Evolutionary conservation across 2,113 vertebrate species (phyloP), one percentile per base, ranked within the genome.

Genomic region (Chascanopsetta lugubris): DNA sequence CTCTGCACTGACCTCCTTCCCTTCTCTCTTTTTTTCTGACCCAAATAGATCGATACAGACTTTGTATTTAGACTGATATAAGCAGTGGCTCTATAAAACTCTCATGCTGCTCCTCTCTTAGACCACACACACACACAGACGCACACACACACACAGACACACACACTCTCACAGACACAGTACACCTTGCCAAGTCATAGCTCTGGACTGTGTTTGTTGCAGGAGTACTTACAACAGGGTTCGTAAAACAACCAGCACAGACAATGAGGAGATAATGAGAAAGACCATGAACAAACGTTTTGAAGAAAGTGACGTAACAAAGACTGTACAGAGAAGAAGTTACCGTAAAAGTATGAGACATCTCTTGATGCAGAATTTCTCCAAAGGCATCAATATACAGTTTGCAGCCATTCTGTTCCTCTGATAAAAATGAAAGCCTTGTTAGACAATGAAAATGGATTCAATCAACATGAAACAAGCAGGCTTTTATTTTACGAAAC

Each of bases 31-130:
- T 36, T 45, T 58, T 65, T 67, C 32, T 29, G 70, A 45, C 2
- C 55, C 69, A 77, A 67, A 75, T 66, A 55, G 75, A 72, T 75
- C 69, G 73, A 85, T 85, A 80, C 68, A 80, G 50, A 66, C 73
- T 83, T 79, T 75, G 50, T 51, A 55, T 72, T 74, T 65, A 75
- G 46, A 69, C 54, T 49, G 65, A 83, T 70, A 59, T 48, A 59
- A 34, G 54, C 17, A 77, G 62, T 49, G 70, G 54, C 56, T 70
- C 38, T 40, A 69, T 70, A 34, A 70, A 75, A 83, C 46, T 32
- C 61, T 48, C 18, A 58, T 61, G 40, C 42, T 20, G 53, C 67
- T 69, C 15, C 48, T 77, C 50, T 63, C 62, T 77, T 77, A 56
- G 60, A 40, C 49, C 26, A 68, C 45, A 46, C 56, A 46, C 70